Evolutionary conservation across 2,888 invertebrate genomes (phyloP), one percentile per base, ranked within the genome.

Genomic region (Perdita meconis): DNA sequence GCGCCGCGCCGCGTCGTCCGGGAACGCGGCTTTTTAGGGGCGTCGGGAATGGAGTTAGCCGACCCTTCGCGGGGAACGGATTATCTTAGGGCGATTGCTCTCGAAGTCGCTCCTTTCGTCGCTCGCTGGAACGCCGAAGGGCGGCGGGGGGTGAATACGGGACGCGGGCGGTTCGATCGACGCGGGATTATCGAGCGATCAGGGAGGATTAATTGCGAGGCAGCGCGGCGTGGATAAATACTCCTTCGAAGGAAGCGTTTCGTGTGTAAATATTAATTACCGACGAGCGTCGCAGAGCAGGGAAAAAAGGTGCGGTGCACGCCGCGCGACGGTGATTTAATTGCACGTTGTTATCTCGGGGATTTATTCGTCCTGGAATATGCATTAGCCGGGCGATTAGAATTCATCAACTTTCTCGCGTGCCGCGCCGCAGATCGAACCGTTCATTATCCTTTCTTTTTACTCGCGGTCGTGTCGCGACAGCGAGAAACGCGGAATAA

Each of bases 251-350:
- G 74, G 59, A 59, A 78, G 60, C 47, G 61, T 81, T 78, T 50
- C 67, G 44, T 44, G 59, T 38, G 66, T 40, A 51, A 78, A 73
- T 78, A 78, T 78, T 73, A 79, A 79, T 79, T 73, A 64, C 26
- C 38, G 16, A 12, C 61, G 57, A 38, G 26, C 5, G 30, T 4
- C 44, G 44, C 22, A 13, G 2, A 2, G 13, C 22, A 30, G 34
- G 40, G 50, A 70, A 59, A 59, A 57, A 69, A 71, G 30, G n/a
- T 42, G 22, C 36, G 12, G 40, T 22, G 56, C 75, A 72, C 47
- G 64, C n/a, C n/a, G n/a, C n/a, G 47, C 44, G 53, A 26, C 68
- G 64, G 70, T 80, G 80, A 83, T 80, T 83, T 82, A 82, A 82
- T 82, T 83, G 83, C 64, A 80, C 65, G 78, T 78, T 83, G 74